Base-by-base conservation (phyloP, 2,797 vertebrate genomes). In the Hybognathus amarus region DNA sequence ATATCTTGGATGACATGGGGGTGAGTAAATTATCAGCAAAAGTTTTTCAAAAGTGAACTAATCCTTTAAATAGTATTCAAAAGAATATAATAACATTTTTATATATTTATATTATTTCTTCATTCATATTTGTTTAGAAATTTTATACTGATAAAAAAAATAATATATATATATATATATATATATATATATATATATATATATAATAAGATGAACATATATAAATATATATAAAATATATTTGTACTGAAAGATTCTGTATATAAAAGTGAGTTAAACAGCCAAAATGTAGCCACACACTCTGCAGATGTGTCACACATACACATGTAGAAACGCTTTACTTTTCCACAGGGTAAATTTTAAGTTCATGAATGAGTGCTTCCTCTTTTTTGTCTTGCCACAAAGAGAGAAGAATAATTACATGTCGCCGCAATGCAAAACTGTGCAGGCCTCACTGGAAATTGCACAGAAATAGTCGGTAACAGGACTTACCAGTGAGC, bases 401-500 rank as follows among this genome's bases (percentile, higher is more conserved):
- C 75, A 83, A 86, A 84, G 87, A 88, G 84, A 87, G 78, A 83
- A 82, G 64, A 85, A 88, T 92, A 90, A 92, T 91, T 92, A 92
- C 89, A 80, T 56, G 47, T 80, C 71, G 1, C 73, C 67, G 24
- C 78, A 80, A 63, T 40, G 73, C 82, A 77, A 80, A 66, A 81
- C 64, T 70, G 38, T 52, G 22, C 69, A 75, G 20, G 63, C 63
- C 54, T 78, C 20, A 74, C 78, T 80, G 70, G 81, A 87, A 84
- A 87, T 71, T 70, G 81, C 80, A 87, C 83, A 86, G 79, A 86
- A 91, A 71, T 78, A 83, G 82, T 67, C 63, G 79, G 33, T 24
- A 68, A 63, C 24, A 50, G 38, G 79, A 96, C 97, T 97, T 91
- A 99, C 98, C 96, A 95, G 88, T 79, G 98, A 99, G 89, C 98